Base-by-base conservation (phyloP, 2,888 invertebrate species). In the Tortricodes alternella region DNA sequence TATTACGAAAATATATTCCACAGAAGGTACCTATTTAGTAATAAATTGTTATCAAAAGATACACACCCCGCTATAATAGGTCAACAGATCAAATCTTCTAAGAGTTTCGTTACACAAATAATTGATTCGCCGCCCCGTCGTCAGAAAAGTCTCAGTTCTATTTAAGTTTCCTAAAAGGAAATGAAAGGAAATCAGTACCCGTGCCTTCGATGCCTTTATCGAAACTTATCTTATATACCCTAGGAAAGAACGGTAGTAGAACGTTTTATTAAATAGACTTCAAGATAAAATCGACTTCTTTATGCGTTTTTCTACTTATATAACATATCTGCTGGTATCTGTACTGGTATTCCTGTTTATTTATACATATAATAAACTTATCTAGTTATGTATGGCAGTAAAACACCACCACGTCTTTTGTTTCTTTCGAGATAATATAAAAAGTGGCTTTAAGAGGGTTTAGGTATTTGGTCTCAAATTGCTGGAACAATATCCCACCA, bases 91-190 rank as follows among this genome's bases (percentile, higher is more conserved):
- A 80, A 86, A 85, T 86, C 79, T 77, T 71, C 76, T 70, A 67
- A 83, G 86, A 85, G 78, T 85, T 84, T 72, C 67, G 74, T 74
- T 84, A 85, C 83, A 83, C 86, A 89, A 87, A 88, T 89, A 89
- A 89, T 89, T 88, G 89, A 89, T 89, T 87, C 80, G 79, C 80
- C 78, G 76, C 81, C 79, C 79, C 82, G 83, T 84, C 81, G 85
- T 84, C 83, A 84, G 76, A 85, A 83, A 88, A 87, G 80, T 85
- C 88, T 85, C 84, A 80, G 84, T 84, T 89, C 88, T 89, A 89
- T 89, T 89, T 87, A 88, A 89, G 89, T 89, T 89, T 89, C 88
- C 87, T 87, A 80, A 89, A 83, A 88, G 89, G 89, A 89, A 89
- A 89, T 89, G 88, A 89, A 88, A 88, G 89, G 89, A 89, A 89